phyloP scores from a whole-genome alignment of 2,113 vertebrate species.

The Poecilia latipinna region DNA sequence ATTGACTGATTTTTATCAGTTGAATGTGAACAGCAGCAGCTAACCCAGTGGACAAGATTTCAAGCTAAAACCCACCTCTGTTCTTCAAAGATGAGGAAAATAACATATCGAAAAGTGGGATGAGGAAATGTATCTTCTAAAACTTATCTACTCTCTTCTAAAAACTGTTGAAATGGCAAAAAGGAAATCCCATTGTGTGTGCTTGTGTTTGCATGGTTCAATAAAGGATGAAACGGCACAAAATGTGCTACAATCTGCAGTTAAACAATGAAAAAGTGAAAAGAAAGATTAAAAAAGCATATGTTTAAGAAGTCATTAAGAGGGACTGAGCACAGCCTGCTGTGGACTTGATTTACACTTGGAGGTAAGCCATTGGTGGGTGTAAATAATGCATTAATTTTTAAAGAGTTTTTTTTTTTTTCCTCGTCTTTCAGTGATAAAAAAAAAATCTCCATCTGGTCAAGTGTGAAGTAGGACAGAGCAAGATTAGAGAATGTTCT shows the following conservation, averaged over 20 bases:
- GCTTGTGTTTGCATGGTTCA: conserved; percentile 55
- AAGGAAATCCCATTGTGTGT: conserved; percentile 52
- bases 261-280: conserved; percentile 57
- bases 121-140: neutral
- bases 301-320: conserved; percentile 82
- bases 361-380: conserved; percentile 66
- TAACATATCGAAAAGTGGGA: neutral
- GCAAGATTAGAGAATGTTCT: conserved; percentile 78
- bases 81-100: conserved; percentile 23
- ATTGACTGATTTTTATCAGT: conserved; percentile 70
- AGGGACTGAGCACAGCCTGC: conserved; percentile 71
- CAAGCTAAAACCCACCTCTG: conserved; percentile 30
- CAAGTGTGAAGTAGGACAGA: conserved; percentile 80
- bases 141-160: conserved; percentile 47
- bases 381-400: conserved; percentile 82
- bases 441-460: conserved; percentile 79
- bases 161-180: conserved; percentile 61
- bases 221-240: conserved; percentile 45
- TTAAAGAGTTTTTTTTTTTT: conserved; percentile 77
- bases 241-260: conserved; percentile 52
- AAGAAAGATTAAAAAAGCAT: conserved; percentile 64
- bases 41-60: conserved; percentile 63
- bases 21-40: conserved; percentile 81
- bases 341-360: conserved; percentile 75
- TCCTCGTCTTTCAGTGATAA: conserved; percentile 68